Evolutionary conservation across 2,797 vertebrate species (phyloP).

Genomic region (Chelon auratus): DNA sequence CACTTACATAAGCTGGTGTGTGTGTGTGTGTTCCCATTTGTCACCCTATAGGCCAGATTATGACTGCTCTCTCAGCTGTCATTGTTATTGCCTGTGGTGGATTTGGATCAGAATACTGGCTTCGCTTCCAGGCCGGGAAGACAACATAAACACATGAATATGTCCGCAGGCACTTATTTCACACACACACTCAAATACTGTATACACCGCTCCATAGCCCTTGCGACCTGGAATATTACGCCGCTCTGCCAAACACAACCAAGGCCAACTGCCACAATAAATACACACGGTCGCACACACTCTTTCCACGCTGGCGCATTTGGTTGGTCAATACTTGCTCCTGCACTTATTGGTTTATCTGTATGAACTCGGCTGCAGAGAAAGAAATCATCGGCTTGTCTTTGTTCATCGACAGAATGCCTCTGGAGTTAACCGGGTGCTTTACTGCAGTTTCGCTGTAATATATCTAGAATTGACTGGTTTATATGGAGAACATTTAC

Average conservation of each 20-base stretch:
- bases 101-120: constrained; percentile 58
- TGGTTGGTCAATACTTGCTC: constrained; percentile 8
- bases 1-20: constrained; percentile 44
- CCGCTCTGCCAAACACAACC: constrained; percentile 51
- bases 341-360: background rate
- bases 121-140: constrained; percentile 64
- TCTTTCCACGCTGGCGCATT: constrained; percentile 1
- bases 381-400: constrained; percentile 15
- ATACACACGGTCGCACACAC: constrained; percentile 25
- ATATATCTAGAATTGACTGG: background rate
- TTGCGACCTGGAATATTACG: constrained; percentile 61
- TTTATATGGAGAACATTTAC: background rate
- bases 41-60: constrained; percentile 61
- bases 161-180: constrained; percentile 23
- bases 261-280: constrained; percentile 50
- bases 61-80: constrained; percentile 55
- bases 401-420: constrained; percentile 1
- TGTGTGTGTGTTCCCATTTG: constrained; percentile 39
- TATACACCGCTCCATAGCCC: constrained; percentile 28
- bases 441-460: background rate
- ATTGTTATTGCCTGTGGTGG: constrained; percentile 63
- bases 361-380: constrained; percentile 2
- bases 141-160: constrained; percentile 59
- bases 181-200: constrained; percentile 24
- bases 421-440: background rate